A percentile compares a stretch with the other conserved stretches of the same genome.
Evolutionary conservation across 2,888 invertebrate genomes (phyloP).

Genomic region (Dryococelus australis): DNA sequence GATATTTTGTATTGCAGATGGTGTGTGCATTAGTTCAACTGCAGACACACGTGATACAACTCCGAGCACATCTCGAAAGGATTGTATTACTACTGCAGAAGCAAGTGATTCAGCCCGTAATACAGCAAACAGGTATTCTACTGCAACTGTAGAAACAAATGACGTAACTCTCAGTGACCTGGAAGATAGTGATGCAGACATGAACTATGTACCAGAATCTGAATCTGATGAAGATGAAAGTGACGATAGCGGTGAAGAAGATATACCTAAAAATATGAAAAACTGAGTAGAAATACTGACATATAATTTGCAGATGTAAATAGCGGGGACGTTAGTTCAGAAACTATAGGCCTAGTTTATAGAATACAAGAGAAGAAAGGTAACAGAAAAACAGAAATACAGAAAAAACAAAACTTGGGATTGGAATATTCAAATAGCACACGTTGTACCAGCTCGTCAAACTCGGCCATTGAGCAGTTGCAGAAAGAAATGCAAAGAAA

Average conservation of each 20-base stretch:
- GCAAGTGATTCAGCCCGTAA: too few species aligned
- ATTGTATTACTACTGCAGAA: too few species aligned
- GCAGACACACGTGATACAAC: background rate
- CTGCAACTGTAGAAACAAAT: too few species aligned
- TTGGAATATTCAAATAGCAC: background rate
- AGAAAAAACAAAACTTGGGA: background rate
- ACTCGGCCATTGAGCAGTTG: background rate
- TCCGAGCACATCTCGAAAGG: too few species aligned
- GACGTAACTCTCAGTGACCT: too few species aligned
- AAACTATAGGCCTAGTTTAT: background rate
- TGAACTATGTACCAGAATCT: too few species aligned
- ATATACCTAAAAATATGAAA: background rate
- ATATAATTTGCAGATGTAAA: background rate
- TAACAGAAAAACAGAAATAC: background rate
- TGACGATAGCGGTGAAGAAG: background rate
- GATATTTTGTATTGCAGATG: too few species aligned
- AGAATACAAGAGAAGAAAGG: background rate
- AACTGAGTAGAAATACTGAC: background rate
- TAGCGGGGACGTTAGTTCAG: background rate
- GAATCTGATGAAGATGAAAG: background rate
- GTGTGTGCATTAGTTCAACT: background rate
- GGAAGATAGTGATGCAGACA: too few species aligned
- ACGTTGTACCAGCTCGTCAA: background rate
- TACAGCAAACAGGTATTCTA: too few species aligned
- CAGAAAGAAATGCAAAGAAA: background rate